Conservation (phyloP, 2,888 invertebrate genomes). For the Mythimna impura region DNA sequence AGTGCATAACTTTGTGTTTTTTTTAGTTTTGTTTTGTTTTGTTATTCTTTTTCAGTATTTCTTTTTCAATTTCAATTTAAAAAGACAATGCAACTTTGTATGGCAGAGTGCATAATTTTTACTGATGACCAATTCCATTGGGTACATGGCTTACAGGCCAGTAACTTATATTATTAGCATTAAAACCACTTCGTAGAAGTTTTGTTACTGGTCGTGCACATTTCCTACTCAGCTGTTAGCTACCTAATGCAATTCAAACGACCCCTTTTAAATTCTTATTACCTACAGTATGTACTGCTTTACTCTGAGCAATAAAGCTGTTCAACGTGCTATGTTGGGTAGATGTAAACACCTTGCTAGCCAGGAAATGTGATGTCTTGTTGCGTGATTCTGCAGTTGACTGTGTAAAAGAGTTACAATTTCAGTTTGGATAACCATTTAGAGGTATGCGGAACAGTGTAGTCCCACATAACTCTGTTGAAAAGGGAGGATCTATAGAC, state of each 20-base stretch:
- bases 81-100: background rate
- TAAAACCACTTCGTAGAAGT: background rate
- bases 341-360: conserved; percentile 25
- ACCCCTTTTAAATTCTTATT: conserved; percentile 38
- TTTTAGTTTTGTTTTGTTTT: too few relatives aligned
- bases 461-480: too few relatives aligned
- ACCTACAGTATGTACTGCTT: conserved; percentile 20
- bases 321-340: conserved; percentile 12
- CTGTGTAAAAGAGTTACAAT: conserved; percentile 4
- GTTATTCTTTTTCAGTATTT: too few relatives aligned
- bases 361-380: conserved; percentile 32
- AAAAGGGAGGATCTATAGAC: too few relatives aligned
- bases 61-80: too few relatives aligned
- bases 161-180: background rate
- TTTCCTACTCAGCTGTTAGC: background rate
- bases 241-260: conserved; percentile 28
- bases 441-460: too few relatives aligned
- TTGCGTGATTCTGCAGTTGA: conserved; percentile 38
- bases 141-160: background rate
- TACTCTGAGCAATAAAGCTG: conserved; percentile 42
- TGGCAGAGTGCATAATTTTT: background rate
- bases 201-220: background rate
- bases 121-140: background rate
- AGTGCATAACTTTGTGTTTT: too few relatives aligned
- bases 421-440: background rate